Conservation (phyloP, 2,888 invertebrate species). For the Phasia obesa region DNA sequence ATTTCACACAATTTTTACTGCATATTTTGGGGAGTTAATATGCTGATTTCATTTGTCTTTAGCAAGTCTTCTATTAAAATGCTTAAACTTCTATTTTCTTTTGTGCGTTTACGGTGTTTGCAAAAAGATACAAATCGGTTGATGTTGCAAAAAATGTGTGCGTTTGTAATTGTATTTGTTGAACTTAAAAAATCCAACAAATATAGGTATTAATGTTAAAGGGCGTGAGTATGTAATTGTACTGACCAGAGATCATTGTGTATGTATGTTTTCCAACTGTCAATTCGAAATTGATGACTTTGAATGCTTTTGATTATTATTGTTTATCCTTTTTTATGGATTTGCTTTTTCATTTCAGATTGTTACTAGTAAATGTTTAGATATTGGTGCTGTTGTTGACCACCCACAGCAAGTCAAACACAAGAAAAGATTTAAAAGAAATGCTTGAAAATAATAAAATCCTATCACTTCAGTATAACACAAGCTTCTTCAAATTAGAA, state of each 20-base stretch:
- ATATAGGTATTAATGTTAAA: conserved; percentile 12
- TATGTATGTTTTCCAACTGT: conserved; percentile 39
- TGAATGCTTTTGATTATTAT: conserved; percentile 69
- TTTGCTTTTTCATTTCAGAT: conserved; percentile 42
- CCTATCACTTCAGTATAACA: conserved; percentile 20
- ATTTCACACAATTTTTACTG: background rate
- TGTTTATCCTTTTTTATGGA: conserved; percentile 41
- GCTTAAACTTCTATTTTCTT: conserved; percentile 1
- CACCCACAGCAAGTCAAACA: background rate
- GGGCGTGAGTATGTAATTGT: conserved; percentile 12
- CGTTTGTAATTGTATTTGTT: conserved; percentile 11
- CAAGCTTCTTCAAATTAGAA: conserved; percentile 44
- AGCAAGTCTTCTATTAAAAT: conserved; percentile 12
- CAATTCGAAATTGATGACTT: conserved; percentile 73
- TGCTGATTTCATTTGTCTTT: conserved; percentile 19
- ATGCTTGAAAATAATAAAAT: conserved; percentile 25
- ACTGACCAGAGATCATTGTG: too few species aligned
- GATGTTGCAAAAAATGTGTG: conserved; percentile 45
- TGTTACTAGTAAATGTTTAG: conserved; percentile 41
- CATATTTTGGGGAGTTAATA: conserved; percentile 11
- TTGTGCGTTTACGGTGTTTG: conserved; percentile 14
- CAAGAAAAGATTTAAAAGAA: conserved; percentile 12
- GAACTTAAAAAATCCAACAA: conserved; percentile 37
- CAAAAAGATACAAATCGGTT: conserved; percentile 55
- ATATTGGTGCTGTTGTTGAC: conserved; percentile 48